Evolutionary conservation across 1,140 invertebrate species (phyloP).

Genomic region (Wasmannia auropunctata): DNA sequence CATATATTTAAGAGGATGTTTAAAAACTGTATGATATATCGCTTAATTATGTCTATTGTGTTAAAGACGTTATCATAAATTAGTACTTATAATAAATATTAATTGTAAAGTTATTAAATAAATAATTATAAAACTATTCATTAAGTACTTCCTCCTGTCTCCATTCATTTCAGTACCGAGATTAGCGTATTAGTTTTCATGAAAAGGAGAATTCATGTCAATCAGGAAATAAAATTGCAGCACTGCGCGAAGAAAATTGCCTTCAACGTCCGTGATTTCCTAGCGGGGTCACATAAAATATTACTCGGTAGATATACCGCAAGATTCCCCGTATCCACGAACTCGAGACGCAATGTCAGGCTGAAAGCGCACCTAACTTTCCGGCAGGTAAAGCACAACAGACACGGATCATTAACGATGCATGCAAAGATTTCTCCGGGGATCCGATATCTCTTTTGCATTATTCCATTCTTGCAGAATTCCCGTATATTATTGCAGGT

Average conservation of each 20-base stretch:
- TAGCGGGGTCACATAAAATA: slow-evolving; percentile 55
- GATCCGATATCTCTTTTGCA: slow-evolving; percentile 47
- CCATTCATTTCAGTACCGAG: background rate
- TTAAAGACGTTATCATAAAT: background rate
- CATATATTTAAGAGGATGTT: background rate
- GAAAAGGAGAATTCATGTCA: background rate
- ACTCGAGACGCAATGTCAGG: slow-evolving; percentile 58
- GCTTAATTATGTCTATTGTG: background rate
- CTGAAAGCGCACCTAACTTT: slow-evolving; percentile 56
- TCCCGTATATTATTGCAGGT: background rate
- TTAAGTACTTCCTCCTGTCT: background rate
- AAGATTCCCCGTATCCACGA: slow-evolving; percentile 51
- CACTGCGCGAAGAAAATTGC: slow-evolving; percentile 39
- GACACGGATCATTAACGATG: slow-evolving; percentile 69
- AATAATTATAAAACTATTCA: background rate
- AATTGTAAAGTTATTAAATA: background rate
- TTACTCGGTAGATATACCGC: slow-evolving; percentile 54
- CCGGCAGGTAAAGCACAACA: slow-evolving; percentile 52
- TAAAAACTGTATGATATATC: background rate
- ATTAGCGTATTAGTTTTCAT: slow-evolving; percentile 42
- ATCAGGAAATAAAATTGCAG: slow-evolving; percentile 36
- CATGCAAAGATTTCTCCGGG: slow-evolving; percentile 64
- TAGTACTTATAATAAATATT: background rate
- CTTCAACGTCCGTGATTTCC: slow-evolving; percentile 65
- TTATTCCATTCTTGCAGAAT: slow-evolving; percentile 22